Percentiles rank a stretch among this genome's conserved stretches.
phyloP scores from a whole-genome alignment of 2,113 vertebrate species.

The Apodemus sylvaticus region DNA sequence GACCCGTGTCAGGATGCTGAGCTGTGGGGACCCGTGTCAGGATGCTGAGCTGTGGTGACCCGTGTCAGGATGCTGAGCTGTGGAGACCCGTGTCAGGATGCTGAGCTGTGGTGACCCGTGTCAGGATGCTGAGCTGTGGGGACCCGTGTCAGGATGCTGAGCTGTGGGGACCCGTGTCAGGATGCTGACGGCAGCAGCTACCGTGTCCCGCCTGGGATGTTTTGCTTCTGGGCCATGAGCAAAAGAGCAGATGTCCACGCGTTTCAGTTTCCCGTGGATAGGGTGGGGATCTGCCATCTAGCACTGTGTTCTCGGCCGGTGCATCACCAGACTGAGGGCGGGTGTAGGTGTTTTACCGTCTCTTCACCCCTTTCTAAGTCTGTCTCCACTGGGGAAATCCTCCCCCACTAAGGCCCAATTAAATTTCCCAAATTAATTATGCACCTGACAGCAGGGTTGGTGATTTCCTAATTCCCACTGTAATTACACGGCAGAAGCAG shows the following conservation, averaged over 20 bases:
- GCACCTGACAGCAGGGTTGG: conserved; percentile 41
- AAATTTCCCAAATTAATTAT: conserved; percentile 63
- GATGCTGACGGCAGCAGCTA: background rate
- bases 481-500: conserved; percentile 45
- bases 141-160: background rate
- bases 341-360: background rate
- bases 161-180: background rate
- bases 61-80: too few species aligned
- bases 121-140: background rate
- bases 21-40: background rate
- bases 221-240: fast-evolving
- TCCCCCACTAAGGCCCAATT: conserved; percentile 35
- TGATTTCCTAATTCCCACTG: conserved; percentile 58
- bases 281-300: background rate
- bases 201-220: background rate
- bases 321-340: background rate
- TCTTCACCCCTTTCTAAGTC: background rate
- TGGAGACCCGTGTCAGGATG: background rate
- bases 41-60: background rate
- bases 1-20: too few species aligned
- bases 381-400: background rate
- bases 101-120: background rate
- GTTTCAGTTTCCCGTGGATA: background rate
- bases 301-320: background rate
- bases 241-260: background rate